Percentiles rank a stretch among this genome's conserved stretches.
phyloP scores from a whole-genome alignment of 2,888 invertebrate species.

The Mesoligia furuncula region DNA sequence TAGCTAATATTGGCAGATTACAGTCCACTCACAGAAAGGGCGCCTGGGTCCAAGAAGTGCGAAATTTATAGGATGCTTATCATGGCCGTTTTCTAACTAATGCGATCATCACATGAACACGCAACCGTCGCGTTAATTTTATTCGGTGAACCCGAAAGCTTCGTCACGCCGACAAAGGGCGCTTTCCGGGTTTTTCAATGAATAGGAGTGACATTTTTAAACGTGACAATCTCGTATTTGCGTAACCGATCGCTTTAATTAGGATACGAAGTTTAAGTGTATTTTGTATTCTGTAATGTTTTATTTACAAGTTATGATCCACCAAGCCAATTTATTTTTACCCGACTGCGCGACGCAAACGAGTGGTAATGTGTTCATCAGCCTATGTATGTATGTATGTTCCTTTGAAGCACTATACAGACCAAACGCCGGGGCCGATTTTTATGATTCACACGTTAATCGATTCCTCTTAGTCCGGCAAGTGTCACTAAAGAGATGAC shows the following conservation, averaged over 20 bases:
- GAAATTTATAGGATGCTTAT: not conserved
- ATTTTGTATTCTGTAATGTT: not conserved
- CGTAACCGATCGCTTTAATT: not conserved
- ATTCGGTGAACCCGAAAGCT: not conserved
- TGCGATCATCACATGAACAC: not conserved
- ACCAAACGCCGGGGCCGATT: too few relatives aligned
- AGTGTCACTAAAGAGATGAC: too few relatives aligned
- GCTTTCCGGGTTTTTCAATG: not conserved
- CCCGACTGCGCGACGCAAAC: too few relatives aligned
- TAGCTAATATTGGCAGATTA: too few relatives aligned
- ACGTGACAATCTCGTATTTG: not conserved
- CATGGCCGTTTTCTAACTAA: not conserved
- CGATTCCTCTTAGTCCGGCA: too few relatives aligned
- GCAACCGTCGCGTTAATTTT: not conserved
- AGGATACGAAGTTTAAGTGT: not conserved
- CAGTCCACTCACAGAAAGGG: not conserved
- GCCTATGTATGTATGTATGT: too few relatives aligned
- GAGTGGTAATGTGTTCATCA: too few relatives aligned
- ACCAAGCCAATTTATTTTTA: too few relatives aligned
- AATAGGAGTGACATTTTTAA: not conserved
- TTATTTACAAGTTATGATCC: not conserved
- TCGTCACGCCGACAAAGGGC: not conserved
- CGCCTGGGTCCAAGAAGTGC: not conserved
- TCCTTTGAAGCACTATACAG: too few relatives aligned
- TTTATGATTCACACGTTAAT: too few relatives aligned